Evolutionary conservation across 2,797 vertebrate genomes (phyloP), one percentile per base, ranked within the genome.

Genomic region (Petrocephalus sullivani): DNA sequence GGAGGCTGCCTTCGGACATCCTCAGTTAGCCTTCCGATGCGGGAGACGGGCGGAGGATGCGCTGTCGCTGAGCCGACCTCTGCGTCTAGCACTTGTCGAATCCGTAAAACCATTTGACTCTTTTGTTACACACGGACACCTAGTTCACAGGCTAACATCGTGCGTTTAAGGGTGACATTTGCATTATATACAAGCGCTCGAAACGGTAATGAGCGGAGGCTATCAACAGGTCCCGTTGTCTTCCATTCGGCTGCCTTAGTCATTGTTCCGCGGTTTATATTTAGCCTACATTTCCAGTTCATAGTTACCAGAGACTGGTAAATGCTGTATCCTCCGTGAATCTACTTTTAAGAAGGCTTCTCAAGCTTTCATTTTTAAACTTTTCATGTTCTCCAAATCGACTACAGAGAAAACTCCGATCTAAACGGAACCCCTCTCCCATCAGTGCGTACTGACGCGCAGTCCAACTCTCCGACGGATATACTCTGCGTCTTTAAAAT

Each of bases 41-140:
- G 64, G 92, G 90, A 92, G 93, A 92, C 94, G 94, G 94, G 7
- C 16, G 67, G 33, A 41, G 37, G 41, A n/a, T 3, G 81, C 41
- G 21, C 8, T 54, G 51, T 49, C 49, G 56, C 12, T 37, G 12
- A 86, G 84, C 23, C n/a, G 2, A 41, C 19, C 46, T 82, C 9
- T 10, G 41, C n/a, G 78, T 51, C 9, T 82, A 49, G 46, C 7
- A 41, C n/a, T 82, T 14, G 0, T 49, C 46, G 8, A n/a, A 83
- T 83, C n/a, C 49, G 81, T 78, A 78, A 78, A 78, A 78, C 37
- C 71, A 78, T 78, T 78, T 78, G 71, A 46, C 41, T 78, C 6
- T 78, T 23, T 78, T 41, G 14, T 78, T 19, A n/a, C 64, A 71
- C 28, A 33, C 28, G 64, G 12, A 33, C 28, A 78, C 71, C 16